Evolutionary conservation across 2,888 invertebrate genomes (phyloP).

Genomic region (Caenorhabditis sp.): DNA sequence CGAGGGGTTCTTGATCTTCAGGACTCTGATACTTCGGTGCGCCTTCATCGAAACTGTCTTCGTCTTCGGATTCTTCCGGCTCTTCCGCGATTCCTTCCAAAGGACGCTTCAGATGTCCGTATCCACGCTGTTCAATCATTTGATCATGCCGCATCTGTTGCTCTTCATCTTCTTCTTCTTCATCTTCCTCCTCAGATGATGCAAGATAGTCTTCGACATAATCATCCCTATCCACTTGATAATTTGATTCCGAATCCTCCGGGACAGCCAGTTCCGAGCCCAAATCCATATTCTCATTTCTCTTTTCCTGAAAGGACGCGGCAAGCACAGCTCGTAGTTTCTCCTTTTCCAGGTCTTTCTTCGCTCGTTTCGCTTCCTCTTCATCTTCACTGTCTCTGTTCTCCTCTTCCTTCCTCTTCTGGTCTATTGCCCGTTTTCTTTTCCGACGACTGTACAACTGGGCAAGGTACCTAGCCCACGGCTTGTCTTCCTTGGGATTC

Average conservation of each 20-base stretch:
- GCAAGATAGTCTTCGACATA: background rate
- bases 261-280: background rate
- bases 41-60: too few relatives aligned
- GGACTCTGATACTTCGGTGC: too few relatives aligned
- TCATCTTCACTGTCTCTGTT: background rate
- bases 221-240: too few relatives aligned
- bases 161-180: background rate
- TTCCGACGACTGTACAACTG: background rate
- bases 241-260: too few relatives aligned
- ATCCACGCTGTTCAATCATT: background rate
- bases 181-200: background rate
- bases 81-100: background rate
- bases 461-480: slow-evolving; percentile 18
- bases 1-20: too few relatives aligned
- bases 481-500: background rate
- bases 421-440: too few relatives aligned
- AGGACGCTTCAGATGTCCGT: background rate
- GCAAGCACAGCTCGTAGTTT: background rate
- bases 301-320: background rate
- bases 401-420: background rate
- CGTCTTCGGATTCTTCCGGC: background rate
- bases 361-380: background rate
- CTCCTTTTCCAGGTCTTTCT: slow-evolving; percentile 7
- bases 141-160: too few relatives aligned
- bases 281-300: background rate